Percentiles rank a stretch among this genome's conserved stretches.
Conservation (phyloP, 2,113 vertebrate genomes). For the Cryptomyrus ogoouensis region DNA sequence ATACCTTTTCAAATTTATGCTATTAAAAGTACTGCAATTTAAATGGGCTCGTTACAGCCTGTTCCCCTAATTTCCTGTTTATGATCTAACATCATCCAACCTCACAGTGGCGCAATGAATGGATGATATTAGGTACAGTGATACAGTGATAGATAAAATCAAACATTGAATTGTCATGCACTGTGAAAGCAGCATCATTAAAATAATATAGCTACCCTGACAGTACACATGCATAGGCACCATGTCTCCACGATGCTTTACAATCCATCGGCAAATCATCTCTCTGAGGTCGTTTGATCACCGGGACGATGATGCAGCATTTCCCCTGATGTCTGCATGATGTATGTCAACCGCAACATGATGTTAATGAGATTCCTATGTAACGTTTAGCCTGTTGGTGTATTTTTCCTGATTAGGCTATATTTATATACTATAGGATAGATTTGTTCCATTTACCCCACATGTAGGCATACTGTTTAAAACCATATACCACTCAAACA, state of each 20-base stretch:
- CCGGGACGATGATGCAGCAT: too few species aligned
- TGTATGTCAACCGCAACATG: background rate
- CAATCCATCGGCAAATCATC: background rate
- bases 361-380: background rate
- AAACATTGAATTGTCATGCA: background rate
- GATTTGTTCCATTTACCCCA: background rate
- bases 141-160: background rate
- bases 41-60: background rate
- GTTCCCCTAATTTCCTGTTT: background rate
- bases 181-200: background rate
- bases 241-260: background rate
- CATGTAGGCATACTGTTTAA: background rate
- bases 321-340: background rate
- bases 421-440: background rate
- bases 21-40: background rate
- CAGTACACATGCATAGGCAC: background rate
- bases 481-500: background rate
- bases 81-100: background rate
- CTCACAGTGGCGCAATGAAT: background rate
- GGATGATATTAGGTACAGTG: background rate
- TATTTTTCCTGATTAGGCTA: background rate
- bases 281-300: too few species aligned
- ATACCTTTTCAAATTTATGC: background rate
- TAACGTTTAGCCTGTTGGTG: too few species aligned
- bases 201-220: background rate